Evolutionary conservation across 2,888 invertebrate species (phyloP).

Genomic region (Camptogramma bilineatum): DNA sequence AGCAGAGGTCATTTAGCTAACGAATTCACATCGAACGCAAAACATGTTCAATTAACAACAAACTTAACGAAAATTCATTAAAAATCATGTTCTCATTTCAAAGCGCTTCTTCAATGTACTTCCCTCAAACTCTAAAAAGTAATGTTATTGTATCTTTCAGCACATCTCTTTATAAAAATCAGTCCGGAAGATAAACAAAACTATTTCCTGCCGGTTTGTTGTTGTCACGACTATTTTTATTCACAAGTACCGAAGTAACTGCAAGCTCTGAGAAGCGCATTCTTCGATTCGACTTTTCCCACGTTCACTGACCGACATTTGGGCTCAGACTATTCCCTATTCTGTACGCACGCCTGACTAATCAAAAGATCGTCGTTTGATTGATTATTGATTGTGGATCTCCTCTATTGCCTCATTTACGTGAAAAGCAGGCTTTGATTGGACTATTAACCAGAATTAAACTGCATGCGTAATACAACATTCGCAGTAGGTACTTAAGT

Average conservation of each 20-base stretch:
- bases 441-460: neutral
- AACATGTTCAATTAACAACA: too few relatives aligned
- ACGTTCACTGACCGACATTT: slow-evolving; percentile 67
- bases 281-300: slow-evolving; percentile 57
- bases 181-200: slow-evolving; percentile 17
- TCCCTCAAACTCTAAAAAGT: neutral
- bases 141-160: neutral
- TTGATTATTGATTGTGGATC: slow-evolving; percentile 74
- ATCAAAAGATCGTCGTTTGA: slow-evolving; percentile 77
- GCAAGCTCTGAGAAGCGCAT: slow-evolving; percentile 39
- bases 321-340: slow-evolving; percentile 39
- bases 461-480: neutral
- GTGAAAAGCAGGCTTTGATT: slow-evolving; percentile 1
- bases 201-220: slow-evolving; percentile 21
- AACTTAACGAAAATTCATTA: too few relatives aligned
- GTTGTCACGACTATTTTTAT: slow-evolving; percentile 25
- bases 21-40: neutral
- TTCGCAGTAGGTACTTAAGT: neutral
- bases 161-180: neutral
- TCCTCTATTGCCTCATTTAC: slow-evolving; percentile 38
- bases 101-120: neutral
- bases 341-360: slow-evolving; percentile 51
- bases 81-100: too few relatives aligned
- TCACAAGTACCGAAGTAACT: slow-evolving; percentile 23
- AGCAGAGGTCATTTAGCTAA: slow-evolving; percentile 3